Conservation (phyloP, 2,797 vertebrate species). For the Tapirus indicus region DNA sequence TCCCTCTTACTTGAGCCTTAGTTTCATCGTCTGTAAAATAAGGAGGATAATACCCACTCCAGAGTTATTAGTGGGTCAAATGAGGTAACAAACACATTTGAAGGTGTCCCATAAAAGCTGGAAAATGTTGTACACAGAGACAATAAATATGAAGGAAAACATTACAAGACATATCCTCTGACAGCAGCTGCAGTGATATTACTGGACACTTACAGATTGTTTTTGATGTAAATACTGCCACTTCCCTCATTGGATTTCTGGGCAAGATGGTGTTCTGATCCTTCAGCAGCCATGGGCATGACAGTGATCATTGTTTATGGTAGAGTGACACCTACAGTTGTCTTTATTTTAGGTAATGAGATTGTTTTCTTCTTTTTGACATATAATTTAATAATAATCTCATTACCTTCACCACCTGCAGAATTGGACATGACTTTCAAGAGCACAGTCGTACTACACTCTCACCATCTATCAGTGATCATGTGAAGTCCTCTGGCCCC, state of each 20-base stretch:
- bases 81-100: neutral
- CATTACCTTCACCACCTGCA: neutral
- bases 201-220: neutral
- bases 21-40: neutral
- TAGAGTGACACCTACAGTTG: neutral
- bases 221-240: conserved; percentile 19
- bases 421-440: neutral
- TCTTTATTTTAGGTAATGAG: too few relatives aligned
- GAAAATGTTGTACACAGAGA: neutral
- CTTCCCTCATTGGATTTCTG: neutral
- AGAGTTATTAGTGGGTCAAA: neutral
- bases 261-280: neutral
- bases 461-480: neutral
- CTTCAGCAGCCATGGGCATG: neutral
- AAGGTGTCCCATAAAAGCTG: neutral
- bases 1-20: neutral
- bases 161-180: neutral
- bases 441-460: neutral
- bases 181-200: neutral
- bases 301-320: neutral
- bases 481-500: neutral
- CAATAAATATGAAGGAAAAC: neutral
- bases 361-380: too few relatives aligned
- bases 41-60: neutral
- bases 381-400: too few relatives aligned